Conservation (phyloP, 2,113 vertebrate species). For the Gavialis gangeticus region DNA sequence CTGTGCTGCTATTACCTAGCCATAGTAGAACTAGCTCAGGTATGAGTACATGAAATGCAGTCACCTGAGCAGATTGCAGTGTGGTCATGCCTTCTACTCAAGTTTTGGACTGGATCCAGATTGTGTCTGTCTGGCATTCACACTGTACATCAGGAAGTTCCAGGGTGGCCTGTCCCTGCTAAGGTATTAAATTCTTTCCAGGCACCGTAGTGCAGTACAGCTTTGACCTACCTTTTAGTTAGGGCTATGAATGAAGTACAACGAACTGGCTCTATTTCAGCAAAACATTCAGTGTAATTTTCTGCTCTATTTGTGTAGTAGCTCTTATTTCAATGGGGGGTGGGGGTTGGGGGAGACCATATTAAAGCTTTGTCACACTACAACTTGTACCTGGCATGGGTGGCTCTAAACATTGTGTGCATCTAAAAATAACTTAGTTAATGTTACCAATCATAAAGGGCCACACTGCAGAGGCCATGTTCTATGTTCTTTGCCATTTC, state of each 20-base stretch:
- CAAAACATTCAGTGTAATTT: not conserved
- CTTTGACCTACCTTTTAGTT: not conserved
- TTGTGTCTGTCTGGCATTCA: not conserved
- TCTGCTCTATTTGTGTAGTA: not conserved
- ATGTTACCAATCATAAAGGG: not conserved
- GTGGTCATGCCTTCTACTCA: not conserved
- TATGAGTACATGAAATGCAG: no score
- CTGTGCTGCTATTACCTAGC: no score
- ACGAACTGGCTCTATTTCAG: not conserved
- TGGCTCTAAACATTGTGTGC: not conserved
- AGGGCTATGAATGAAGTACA: not conserved
- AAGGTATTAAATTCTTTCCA: not conserved
- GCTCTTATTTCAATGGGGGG: not conserved
- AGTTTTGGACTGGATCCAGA: not conserved
- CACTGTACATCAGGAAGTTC: not conserved
- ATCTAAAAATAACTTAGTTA: not conserved
- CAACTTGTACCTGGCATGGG: not conserved
- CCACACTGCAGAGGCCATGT: not conserved
- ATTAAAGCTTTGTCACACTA: not conserved
- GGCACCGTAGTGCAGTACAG: not conserved
- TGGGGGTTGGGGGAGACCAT: not conserved
- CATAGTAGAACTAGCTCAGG: no score
- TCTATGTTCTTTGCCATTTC: not conserved
- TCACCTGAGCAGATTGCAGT: no score
- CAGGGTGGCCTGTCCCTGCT: fast-evolving